phyloP scores from a whole-genome alignment of 2,888 invertebrate genomes.

The Cosmia pyralina region DNA sequence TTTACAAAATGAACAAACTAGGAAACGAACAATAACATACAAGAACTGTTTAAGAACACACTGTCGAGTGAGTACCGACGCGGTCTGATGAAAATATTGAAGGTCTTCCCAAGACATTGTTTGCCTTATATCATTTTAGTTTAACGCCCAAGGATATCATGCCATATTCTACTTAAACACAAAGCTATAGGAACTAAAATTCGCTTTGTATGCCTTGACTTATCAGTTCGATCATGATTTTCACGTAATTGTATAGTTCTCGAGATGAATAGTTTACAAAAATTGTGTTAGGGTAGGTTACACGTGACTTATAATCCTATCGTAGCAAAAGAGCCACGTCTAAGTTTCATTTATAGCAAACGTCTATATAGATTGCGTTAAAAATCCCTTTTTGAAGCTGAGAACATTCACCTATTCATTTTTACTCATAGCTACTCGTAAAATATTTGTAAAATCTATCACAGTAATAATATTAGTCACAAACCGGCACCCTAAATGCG shows the following conservation, averaged over 20 bases:
- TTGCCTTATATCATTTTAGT: conserved; percentile 29
- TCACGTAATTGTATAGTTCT: conserved; percentile 20
- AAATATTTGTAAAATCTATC: neutral
- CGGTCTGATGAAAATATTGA: conserved; percentile 22
- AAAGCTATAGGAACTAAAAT: conserved; percentile 6
- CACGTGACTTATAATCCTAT: too few species aligned
- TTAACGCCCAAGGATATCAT: conserved; percentile 1
- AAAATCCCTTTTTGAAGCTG: neutral
- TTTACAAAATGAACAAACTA: conserved; percentile 19
- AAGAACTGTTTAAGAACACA: conserved; percentile 10
- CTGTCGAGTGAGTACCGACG: neutral
- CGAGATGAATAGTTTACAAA: neutral
- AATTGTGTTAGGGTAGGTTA: neutral
- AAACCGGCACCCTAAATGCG: too few species aligned
- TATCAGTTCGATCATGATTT: conserved; percentile 16
- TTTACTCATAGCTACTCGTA: too few species aligned
- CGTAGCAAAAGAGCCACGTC: neutral
- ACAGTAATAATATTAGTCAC: neutral
- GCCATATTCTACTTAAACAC: conserved; percentile 3
- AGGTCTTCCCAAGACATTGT: conserved; percentile 17
- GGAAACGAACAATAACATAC: conserved; percentile 4
- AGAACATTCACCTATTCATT: neutral
- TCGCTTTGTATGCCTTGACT: neutral
- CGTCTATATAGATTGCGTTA: neutral
- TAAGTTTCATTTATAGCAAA: neutral